Evolutionary conservation across 2,113 vertebrate genomes (phyloP).

Genomic region (Anarrhichthys ocellatus): DNA sequence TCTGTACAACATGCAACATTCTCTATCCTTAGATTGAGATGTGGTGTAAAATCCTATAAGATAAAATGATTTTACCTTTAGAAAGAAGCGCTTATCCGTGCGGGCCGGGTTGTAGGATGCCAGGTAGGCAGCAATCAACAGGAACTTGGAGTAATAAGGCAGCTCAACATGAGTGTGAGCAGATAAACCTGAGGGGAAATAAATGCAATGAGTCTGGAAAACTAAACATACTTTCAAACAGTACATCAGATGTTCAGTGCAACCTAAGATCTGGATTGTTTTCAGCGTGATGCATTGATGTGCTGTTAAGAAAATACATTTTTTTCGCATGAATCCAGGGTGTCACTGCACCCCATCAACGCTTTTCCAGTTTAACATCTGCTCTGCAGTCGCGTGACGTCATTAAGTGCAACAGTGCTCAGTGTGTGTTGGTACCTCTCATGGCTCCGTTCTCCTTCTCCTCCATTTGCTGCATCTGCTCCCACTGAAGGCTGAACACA

Average conservation of each 20-base stretch:
- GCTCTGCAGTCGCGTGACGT: neutral
- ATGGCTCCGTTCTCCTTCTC: conserved; percentile 83
- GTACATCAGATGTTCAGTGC: neutral
- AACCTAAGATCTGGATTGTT: neutral
- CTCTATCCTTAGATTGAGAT: neutral
- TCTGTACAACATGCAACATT: neutral
- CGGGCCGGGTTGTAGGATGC: conserved; percentile 97
- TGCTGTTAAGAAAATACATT: neutral
- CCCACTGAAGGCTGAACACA: conserved; percentile 91
- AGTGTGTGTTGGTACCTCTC: conserved; percentile 86
- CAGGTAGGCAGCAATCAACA: conserved; percentile 96
- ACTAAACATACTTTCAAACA: neutral
- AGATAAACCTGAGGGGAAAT: conserved; percentile 85
- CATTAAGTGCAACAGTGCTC: neutral
- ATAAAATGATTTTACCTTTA: conserved; percentile 86
- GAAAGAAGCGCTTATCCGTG: conserved; percentile 96
- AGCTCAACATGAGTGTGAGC: conserved; percentile 94
- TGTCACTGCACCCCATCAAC: neutral
- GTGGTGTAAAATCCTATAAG: neutral
- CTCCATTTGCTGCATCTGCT: conserved; percentile 87
- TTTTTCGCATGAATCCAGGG: neutral
- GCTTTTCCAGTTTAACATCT: conserved; percentile 32
- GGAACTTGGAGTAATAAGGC: conserved; percentile 98
- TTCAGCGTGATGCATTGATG: neutral
- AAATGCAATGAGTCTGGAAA: neutral